A percentile compares a stretch with the other conserved stretches of the same genome.
Evolutionary conservation across 2,113 vertebrate species (phyloP).

Genomic region (Anarrhichthys ocellatus): DNA sequence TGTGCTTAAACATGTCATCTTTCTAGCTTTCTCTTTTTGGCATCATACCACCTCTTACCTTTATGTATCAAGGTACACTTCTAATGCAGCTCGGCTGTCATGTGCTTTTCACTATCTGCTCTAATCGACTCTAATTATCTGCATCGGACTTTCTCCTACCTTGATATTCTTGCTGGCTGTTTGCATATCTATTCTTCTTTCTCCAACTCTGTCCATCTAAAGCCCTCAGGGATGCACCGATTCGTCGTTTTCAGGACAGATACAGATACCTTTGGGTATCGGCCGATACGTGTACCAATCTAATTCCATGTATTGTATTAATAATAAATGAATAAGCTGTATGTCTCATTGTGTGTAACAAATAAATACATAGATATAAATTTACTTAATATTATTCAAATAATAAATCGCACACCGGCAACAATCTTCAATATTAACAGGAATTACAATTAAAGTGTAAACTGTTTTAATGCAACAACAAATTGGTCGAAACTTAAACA

Average conservation of each 20-base stretch:
- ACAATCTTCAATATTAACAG: too few relatives aligned
- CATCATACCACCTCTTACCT: background rate
- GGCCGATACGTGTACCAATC: background rate
- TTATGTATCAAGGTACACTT: background rate
- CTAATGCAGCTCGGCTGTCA: background rate
- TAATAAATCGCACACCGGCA: too few relatives aligned
- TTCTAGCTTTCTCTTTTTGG: constrained; percentile 7
- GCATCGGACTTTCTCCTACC: background rate
- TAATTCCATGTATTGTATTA: background rate
- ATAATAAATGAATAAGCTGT: background rate
- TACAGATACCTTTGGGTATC: background rate
- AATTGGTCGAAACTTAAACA: too few relatives aligned
- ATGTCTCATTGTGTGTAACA: background rate
- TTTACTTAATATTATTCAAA: too few relatives aligned
- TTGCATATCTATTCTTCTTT: background rate
- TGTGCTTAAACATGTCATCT: background rate
- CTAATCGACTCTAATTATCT: constrained; percentile 11
- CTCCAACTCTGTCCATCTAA: background rate
- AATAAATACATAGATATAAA: too few relatives aligned
- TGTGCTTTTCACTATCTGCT: constrained; percentile 13
- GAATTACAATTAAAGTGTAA: too few relatives aligned
- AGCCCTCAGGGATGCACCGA: background rate
- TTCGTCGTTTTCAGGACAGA: background rate
- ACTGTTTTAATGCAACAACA: too few relatives aligned
- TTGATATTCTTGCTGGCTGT: background rate